Evolutionary conservation across 2,113 vertebrate species (phyloP).

Genomic region (Zootoca vivipara): DNA sequence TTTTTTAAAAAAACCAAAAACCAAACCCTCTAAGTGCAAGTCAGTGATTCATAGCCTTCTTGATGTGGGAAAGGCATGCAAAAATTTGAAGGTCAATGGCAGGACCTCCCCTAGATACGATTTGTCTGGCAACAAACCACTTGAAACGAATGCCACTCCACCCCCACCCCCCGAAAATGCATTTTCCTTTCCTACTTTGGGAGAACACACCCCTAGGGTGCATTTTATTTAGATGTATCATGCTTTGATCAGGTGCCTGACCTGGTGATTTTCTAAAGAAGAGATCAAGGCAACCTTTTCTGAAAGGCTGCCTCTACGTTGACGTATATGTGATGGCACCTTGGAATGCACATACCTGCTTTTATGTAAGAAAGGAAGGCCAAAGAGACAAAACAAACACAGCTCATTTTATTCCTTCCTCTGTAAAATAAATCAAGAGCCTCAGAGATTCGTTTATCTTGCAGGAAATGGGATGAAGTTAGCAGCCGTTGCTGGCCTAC

Average conservation of each 20-base stretch:
- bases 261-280: conserved; percentile 32
- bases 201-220: conserved; percentile 4
- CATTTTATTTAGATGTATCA: conserved; percentile 1
- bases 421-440: conserved; percentile 50
- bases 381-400: conserved; percentile 30
- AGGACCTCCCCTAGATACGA: neutral
- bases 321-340: conserved; percentile 34
- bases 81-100: conserved; percentile 28
- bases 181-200: conserved; percentile 38
- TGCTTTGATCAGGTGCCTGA: conserved; percentile 32
- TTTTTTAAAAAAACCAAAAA: neutral
- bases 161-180: conserved; percentile 40
- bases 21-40: neutral
- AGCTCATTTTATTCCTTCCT: conserved; percentile 34
- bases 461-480: neutral
- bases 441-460: conserved; percentile 22
- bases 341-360: neutral
- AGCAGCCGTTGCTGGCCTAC: neutral
- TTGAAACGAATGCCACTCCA: neutral
- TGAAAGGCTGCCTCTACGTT: conserved; percentile 40
- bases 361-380: conserved; percentile 36
- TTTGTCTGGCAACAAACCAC: conserved; percentile 40
- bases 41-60: conserved; percentile 48
- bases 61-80: conserved; percentile 38
- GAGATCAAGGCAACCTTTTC: conserved; percentile 32